Percentiles rank a stretch among this genome's conserved stretches.
Conservation (phyloP, 2,797 vertebrate genomes). For the Limnodromus scolopaceus region DNA sequence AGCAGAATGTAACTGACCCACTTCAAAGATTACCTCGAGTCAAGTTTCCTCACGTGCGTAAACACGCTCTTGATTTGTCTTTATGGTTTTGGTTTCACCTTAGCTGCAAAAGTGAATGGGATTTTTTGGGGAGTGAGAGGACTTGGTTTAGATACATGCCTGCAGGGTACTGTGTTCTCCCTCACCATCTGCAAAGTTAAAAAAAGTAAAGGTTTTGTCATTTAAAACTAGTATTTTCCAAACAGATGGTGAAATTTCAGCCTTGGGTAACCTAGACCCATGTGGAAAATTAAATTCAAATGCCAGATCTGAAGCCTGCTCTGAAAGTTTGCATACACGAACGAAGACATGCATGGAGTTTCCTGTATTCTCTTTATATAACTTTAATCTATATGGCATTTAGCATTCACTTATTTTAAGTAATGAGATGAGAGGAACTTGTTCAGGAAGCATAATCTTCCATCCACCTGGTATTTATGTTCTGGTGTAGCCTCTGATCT, state of each 20-base stretch:
- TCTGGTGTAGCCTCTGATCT: neutral
- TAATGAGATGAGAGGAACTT: neutral
- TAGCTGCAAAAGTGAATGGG: neutral
- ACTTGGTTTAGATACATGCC: neutral
- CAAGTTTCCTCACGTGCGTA: neutral
- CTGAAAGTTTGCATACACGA: neutral
- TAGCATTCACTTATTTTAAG: neutral
- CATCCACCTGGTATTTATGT: neutral
- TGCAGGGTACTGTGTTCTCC: neutral
- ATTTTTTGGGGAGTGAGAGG: neutral
- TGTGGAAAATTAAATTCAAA: slow-evolving; percentile 31
- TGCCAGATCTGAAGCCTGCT: neutral
- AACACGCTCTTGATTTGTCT: neutral
- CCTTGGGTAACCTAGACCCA: neutral
- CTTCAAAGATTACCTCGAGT: neutral
- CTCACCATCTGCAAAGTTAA: neutral
- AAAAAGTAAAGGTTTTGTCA: neutral
- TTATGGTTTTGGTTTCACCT: neutral
- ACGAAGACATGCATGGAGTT: neutral
- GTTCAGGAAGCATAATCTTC: neutral
- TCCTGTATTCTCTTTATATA: neutral
- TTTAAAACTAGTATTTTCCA: slow-evolving; percentile 4
- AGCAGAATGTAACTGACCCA: neutral
- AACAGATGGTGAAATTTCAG: slow-evolving; percentile 35
- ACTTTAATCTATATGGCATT: neutral